Conservation (phyloP, 2,113 vertebrate species). For the Macroglossus sobrinus region DNA sequence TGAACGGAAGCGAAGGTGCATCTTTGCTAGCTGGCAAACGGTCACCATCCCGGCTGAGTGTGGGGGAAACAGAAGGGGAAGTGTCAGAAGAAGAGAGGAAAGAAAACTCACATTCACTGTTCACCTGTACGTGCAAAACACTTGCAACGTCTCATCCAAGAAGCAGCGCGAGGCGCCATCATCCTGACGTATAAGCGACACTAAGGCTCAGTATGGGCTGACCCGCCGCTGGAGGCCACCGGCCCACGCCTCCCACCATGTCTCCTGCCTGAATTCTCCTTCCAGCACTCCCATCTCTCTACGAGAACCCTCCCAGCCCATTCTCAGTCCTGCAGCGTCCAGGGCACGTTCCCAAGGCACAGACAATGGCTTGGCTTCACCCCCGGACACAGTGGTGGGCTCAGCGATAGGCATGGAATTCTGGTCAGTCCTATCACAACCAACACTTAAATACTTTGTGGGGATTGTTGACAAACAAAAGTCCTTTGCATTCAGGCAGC, state of each 20-base stretch:
- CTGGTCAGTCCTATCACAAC: background rate
- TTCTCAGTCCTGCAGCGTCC: too few relatives aligned
- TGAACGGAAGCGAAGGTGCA: background rate
- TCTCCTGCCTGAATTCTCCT: too few relatives aligned
- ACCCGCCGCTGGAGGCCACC: background rate
- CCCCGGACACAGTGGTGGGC: background rate
- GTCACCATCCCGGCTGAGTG: background rate
- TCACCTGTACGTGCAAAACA: background rate
- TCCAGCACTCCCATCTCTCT: background rate
- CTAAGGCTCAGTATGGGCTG: background rate
- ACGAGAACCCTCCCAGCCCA: background rate
- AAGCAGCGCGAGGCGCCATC: background rate
- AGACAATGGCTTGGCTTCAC: background rate
- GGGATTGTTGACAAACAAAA: background rate
- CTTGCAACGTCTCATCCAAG: background rate
- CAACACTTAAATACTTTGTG: background rate
- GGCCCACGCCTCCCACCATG: background rate
- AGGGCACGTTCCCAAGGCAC: background rate
- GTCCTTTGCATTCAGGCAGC: background rate
- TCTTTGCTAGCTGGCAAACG: background rate
- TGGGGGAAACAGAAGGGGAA: background rate
- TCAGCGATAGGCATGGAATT: background rate
- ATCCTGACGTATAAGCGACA: background rate
- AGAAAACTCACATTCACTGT: background rate
- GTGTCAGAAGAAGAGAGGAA: background rate